Percentiles rank a stretch among this genome's conserved stretches.
phyloP scores from a whole-genome alignment of 2,888 invertebrate genomes.

The Arenicola marina region DNA sequence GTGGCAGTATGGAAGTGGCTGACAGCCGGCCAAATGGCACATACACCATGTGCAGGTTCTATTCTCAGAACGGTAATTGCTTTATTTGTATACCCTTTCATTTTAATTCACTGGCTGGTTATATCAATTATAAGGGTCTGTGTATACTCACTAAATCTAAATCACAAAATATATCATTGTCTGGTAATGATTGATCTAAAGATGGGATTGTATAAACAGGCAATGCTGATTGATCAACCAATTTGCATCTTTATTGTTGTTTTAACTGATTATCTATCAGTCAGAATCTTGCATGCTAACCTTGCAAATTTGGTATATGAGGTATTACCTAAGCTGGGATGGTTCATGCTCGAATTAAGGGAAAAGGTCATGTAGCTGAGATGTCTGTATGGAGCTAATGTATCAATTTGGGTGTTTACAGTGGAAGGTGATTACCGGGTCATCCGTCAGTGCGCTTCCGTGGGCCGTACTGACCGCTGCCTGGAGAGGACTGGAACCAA shows the following conservation, averaged over 20 bases:
- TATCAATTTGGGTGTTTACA: conserved; percentile 1
- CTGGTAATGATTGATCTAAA: too few relatives aligned
- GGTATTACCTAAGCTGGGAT: too few relatives aligned
- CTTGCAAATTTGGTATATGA: too few relatives aligned
- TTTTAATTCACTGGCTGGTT: neutral
- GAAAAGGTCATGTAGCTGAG: too few relatives aligned
- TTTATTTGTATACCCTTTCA: neutral
- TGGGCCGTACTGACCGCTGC: neutral
- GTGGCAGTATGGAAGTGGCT: neutral
- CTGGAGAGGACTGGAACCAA: conserved; percentile 8
- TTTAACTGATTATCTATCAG: neutral
- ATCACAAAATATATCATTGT: neutral
- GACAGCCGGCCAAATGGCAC: neutral
- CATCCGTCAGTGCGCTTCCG: neutral
- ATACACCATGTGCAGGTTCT: conserved; percentile 20
- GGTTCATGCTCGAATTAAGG: too few relatives aligned
- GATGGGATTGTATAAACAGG: too few relatives aligned
- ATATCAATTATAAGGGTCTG: neutral
- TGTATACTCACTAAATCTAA: neutral
- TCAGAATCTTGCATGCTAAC: neutral
- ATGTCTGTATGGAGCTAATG: neutral
- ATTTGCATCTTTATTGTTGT: neutral
- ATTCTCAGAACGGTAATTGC: conserved; percentile 20
- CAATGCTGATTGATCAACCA: neutral
- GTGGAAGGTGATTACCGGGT: conserved; percentile 2